Evolutionary conservation across 2,113 vertebrate species (phyloP).

Genomic region (Paradoxurus hermaphroditus): DNA sequence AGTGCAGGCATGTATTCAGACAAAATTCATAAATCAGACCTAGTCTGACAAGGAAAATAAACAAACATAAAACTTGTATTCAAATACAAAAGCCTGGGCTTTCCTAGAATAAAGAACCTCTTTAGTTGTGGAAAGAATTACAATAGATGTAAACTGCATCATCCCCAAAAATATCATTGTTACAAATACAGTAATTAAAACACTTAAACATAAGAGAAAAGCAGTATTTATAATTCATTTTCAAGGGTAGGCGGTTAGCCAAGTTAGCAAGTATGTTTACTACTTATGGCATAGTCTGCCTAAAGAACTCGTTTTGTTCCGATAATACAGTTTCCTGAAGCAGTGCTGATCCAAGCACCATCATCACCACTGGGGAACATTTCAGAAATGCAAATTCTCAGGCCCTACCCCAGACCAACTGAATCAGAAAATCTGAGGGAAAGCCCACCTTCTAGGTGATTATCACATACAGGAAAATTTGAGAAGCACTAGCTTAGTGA

Average conservation of each 20-base stretch:
- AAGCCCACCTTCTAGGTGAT: background rate
- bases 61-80: constrained; percentile 39
- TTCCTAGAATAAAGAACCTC: background rate
- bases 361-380: background rate
- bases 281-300: background rate
- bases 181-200: constrained; percentile 59
- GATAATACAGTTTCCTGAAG: background rate
- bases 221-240: constrained; percentile 13
- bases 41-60: constrained; percentile 36
- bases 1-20: constrained; percentile 38
- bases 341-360: background rate
- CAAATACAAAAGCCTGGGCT: background rate
- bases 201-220: constrained; percentile 21
- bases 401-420: background rate
- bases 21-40: constrained; percentile 53
- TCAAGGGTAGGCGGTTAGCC: constrained; percentile 50
- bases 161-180: constrained; percentile 48
- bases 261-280: constrained; percentile 48
- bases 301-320: constrained; percentile 15
- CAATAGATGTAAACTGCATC: constrained; percentile 11
- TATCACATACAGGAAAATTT: background rate
- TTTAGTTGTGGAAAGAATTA: background rate
- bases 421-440: background rate
- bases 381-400: background rate
- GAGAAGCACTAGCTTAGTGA: background rate